These are phyloP conservation scores for Psylliodes chrysocephalus DNA, from an alignment of 2,888 invertebrate genomes.

Conservation along the genomic window DNA sequence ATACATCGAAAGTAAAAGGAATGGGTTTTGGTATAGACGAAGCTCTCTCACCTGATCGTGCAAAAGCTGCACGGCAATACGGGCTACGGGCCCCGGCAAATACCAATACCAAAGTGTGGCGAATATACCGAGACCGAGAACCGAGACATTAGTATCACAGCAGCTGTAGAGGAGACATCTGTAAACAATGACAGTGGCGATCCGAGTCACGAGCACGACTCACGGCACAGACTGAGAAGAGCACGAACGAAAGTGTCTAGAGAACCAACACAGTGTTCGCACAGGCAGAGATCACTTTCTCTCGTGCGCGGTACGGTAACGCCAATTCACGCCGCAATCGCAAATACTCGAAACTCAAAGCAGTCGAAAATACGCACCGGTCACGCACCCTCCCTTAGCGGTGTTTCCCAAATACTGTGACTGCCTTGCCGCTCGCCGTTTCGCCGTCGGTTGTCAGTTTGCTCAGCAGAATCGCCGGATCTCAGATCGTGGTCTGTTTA, in stretches of 20 bases:
- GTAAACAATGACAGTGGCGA: slow-evolving; percentile 41
- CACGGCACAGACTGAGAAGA: slow-evolving; percentile 38
- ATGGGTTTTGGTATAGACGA: slow-evolving; percentile 27
- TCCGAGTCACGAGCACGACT: slow-evolving; percentile 29
- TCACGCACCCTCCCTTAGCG: slow-evolving; percentile 52
- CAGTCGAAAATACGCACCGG: slow-evolving; percentile 30
- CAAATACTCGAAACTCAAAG: background rate
- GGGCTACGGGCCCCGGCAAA: slow-evolving; percentile 26
- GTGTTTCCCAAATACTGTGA: slow-evolving; percentile 52
- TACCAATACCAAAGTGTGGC: slow-evolving; percentile 5
- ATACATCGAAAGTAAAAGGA: slow-evolving; percentile 44
- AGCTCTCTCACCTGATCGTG: slow-evolving; percentile 44
- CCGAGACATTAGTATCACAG: slow-evolving; percentile 38
- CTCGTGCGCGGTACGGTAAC: slow-evolving; percentile 37
- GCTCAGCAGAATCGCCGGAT: background rate
- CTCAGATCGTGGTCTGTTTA: slow-evolving; percentile 2
- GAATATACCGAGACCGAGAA: too few relatives aligned
- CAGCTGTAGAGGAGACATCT: slow-evolving; percentile 39
- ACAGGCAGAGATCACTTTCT: slow-evolving; percentile 45
- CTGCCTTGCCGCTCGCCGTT: slow-evolving; percentile 14
- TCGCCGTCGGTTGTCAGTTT: background rate
- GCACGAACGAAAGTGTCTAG: slow-evolving; percentile 43
- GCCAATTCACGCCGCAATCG: slow-evolving; percentile 29
- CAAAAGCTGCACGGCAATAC: slow-evolving; percentile 32
- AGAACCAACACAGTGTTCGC: slow-evolving; percentile 39